Evolutionary conservation across 2,888 invertebrate genomes (phyloP), one percentile per base, ranked within the genome.

Genomic region (Zootermopsis nevadensis): DNA sequence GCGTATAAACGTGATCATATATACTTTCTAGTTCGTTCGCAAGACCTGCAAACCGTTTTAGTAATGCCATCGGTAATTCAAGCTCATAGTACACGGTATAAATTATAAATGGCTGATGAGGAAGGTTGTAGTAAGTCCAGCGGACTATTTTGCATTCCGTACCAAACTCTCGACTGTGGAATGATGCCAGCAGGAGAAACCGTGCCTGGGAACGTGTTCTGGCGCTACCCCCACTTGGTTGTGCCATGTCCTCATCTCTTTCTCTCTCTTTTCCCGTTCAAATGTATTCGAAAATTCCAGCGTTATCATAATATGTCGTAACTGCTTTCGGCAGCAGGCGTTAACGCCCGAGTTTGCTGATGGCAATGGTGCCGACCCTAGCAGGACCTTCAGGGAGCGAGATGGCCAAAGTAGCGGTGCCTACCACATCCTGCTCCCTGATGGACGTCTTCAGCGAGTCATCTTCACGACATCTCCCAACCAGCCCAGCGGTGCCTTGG

Each of bases 361-460:
- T 15, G 80, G 80, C 35, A 80, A 76, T 48, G 77, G 66, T 7
- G 76, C 60, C 24, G 82, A 77, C 33, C 77, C 67, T 30, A 48
- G 67, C 22, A 35, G 30, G 7, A 35, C 42, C 19, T 79, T 27
- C 3, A 66, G 74, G 19, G 74, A 80, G 24, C 74, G 72, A 10
- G 82, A 83, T 24, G 83, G 81, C 7, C 84, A 80, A 48, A 86
- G 85, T 72, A 85, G 81, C 27, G 87, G 87, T 19, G 82, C 85
- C 66, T 87, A 87, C 85, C 86, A 86, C 84, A 86, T 87, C 2
- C 84, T 87, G 53, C 83, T 86, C 31, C 86, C 87, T n/a, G 86
- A 87, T 82, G 86, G 86, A 24, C 85, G 86, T 74, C 85, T 87
- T 33, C 87, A 87, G 82, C 84, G 85, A 38, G 86, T 87, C 27